Base-by-base conservation (phyloP, 2,797 vertebrate genomes). In the Centropyge bicolor region DNA sequence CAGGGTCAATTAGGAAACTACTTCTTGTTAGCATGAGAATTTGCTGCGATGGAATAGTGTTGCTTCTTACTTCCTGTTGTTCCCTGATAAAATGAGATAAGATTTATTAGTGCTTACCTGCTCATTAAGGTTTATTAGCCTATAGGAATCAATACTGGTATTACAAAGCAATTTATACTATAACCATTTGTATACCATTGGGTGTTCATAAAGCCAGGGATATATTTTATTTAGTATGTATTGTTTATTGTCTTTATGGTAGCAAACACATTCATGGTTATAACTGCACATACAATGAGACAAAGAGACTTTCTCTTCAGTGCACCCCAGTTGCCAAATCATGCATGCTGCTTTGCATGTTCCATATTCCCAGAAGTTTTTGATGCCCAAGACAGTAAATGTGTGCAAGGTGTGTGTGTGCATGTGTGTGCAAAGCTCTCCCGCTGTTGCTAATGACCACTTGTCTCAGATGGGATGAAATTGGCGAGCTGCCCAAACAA, bases 371-470 rank as follows among this genome's bases (percentile, higher is more conserved):
- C 31, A 16, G 40, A 31, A 22, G 45, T 35, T 49, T 55, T 65
- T 80, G 57, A 72, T 69, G 40, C 49, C n/a, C 13, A 43, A 16
- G 36, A 67, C 35, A 17, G 46, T 49, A 70, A 76, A 66, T 10
- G 8, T 68, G 52, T 67, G 35, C 54, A 7, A 54, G 41, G 17
- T 63, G 57, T 70, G 55, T 66, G 57, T 69, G 38, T 69, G 67
- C 10, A 6, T 24, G 27, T 73, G 62, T 27, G 67, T 51, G 17
- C 52, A 59, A 71, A 64, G 6, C 38, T 12, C 46, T 38, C 71
- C 59, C 11, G 22, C 55, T 82, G 76, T 54, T 86, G 62, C 46
- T 80, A 81, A 86, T 72, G 74, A 71, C 55, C 75, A 22, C 61
- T 51, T 67, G 6, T 56, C 62, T 81, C 36, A 80, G 70, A 70